Base-by-base conservation (phyloP, 2,113 vertebrate species). In the Labrus mixtus region DNA sequence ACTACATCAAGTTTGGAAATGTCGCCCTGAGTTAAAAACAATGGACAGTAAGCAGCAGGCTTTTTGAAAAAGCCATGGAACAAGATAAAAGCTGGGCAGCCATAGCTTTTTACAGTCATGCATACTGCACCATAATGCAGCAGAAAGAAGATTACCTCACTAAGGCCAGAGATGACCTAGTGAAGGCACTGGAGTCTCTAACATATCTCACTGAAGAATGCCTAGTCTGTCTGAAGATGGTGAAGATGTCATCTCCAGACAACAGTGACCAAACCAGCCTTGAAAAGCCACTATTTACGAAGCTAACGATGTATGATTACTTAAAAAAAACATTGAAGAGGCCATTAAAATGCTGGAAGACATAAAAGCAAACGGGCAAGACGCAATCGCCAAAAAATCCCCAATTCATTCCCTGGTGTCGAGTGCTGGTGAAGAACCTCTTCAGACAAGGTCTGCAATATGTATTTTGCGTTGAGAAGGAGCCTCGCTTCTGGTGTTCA, bases 1-100 rank as follows among this genome's bases (percentile, higher is more conserved):
- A 76, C 55, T 76, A 66, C 23, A 71, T 81, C 20, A 76, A 71
- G 39, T 81, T 81, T 66, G 79, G 79, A 76, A 81, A 81, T 48
- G 0, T 76, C 1, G 68, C 59, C 2, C 9, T 82, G 17, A 50
- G 10, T 37, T 62, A 82, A 1, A 36, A 43, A 55, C 13, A 66
- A 39, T 82, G 68, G 67, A 39, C 59, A 1, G 0, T 3, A 1
- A 20, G 45, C 13, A 15, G 20, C 37, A 60, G 0, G 8, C 1
- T 81, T 1, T 81, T 76, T 65, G 37, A 76, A 54, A 82, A 67
- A 61, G 73, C 79, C 39, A 81, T 23, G 17, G 29, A 39, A 8
- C 25, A 60, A 29, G 79, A 76, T 71, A 2, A 66, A 61, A 76
- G 54, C 22, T 82, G 79, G 79, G 73, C 73, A 71, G 68, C 73